A percentile compares a stretch with the other conserved stretches of the same genome.
Conservation (phyloP, 2,888 invertebrate genomes). For the Patella ulyssiponensis region DNA sequence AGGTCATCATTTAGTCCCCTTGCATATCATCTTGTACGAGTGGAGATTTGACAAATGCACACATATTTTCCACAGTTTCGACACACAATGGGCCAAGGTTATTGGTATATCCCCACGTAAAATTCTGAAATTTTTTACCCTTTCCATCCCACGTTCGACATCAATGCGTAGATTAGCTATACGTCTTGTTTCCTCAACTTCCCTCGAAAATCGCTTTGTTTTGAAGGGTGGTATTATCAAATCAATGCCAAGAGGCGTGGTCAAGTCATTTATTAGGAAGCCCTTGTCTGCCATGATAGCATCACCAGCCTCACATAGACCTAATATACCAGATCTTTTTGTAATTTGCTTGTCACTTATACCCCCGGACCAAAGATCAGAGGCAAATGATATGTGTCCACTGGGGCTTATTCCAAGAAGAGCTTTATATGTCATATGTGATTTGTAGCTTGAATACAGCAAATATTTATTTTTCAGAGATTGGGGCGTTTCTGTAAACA, state of each 20-base stretch:
- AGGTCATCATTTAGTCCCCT: not conserved
- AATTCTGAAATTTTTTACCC: not conserved
- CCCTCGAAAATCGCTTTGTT: not conserved
- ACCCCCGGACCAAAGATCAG: slow-evolving; percentile 36
- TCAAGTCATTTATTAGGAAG: slow-evolving; percentile 35
- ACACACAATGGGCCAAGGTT: not conserved
- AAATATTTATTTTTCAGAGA: slow-evolving; percentile 27
- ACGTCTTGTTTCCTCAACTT: not conserved
- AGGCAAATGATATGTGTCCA: slow-evolving; percentile 30
- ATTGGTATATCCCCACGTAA: not conserved
- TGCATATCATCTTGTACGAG: not conserved
- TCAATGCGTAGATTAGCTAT: not conserved
- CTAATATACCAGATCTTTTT: slow-evolving; percentile 25
- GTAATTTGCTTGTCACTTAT: slow-evolving; percentile 36
- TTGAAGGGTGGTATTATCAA: slow-evolving; percentile 16
- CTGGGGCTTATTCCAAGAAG: slow-evolving; percentile 31
- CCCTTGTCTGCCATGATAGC: slow-evolving; percentile 45
- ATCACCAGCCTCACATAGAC: too few relatives aligned
- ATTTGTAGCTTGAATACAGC: slow-evolving; percentile 35
- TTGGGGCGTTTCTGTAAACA: slow-evolving; percentile 36
- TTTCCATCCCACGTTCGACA: not conserved
- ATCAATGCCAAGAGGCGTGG: slow-evolving; percentile 21
- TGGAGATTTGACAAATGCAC: not conserved
- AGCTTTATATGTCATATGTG: slow-evolving; percentile 35
- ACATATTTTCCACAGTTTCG: not conserved